Evolutionary conservation across 2,888 invertebrate genomes (phyloP), one percentile per base, ranked within the genome.

Genomic region (Drosophila silvestris): DNA sequence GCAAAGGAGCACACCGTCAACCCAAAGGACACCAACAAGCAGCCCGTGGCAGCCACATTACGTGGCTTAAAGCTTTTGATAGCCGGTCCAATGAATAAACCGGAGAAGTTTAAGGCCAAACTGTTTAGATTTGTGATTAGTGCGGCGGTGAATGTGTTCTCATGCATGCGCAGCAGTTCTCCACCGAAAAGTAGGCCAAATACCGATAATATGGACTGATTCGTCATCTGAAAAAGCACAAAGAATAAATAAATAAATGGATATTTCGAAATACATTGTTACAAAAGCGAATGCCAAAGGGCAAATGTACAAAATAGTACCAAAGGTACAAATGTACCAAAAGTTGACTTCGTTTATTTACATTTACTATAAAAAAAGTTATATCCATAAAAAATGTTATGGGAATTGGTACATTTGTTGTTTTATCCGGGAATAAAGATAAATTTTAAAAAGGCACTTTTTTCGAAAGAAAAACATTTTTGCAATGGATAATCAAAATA

Each of bases 121-220:
- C 96, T 94, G 94, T 96, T 96, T 0, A 96, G 94, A 89, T 96
- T 96, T 85, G 96, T 94, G 26, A 96, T 95, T 33, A 96, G 91
- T 0, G 96, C 96, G 0, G 96, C 95, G 12, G 96, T 96, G 57
- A 95, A 94, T 0, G 96, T 96, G 41, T 94, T 94, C 76, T 95
- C 94, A 0, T 95, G 95, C 95, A 96, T 95, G 1, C 94, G 93
- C 84, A 95, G 94, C 70, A 96, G 92, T 71, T 95, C 94, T 78
- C 95, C 95, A 52, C 95, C 96, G 81, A 96, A 96, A 39, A 96
- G 93, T 64, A 96, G 94, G 69, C 96, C 96, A 91, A 96, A 96
- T 53, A 96, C 94, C 6, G 96, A 96, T 77, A 96, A 94, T 92
- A 96, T 94, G 4, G 96, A 95, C 91, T 96, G 96, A 91, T 96